phyloP scores from a whole-genome alignment of 2,888 invertebrate species.

The Watsonalla cultraria region DNA sequence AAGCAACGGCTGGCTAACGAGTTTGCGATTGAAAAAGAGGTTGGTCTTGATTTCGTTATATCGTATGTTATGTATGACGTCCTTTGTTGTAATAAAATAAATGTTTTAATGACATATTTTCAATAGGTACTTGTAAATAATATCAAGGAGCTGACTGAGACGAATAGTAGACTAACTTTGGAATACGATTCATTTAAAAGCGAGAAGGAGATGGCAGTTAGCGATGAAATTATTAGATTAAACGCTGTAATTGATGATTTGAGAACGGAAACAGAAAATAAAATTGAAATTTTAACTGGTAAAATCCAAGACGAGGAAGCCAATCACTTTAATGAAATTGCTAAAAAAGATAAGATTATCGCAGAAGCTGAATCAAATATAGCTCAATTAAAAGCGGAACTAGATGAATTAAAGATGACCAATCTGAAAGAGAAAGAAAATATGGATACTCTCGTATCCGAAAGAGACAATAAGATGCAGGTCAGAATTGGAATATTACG shows the following conservation, averaged over 20 bases:
- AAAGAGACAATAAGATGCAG: conserved; percentile 54
- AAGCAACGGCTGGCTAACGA: conserved; percentile 32
- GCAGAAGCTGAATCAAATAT: conserved; percentile 28
- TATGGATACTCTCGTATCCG: conserved; percentile 28
- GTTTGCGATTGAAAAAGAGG: conserved; percentile 48
- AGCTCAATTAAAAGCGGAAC: conserved; percentile 34
- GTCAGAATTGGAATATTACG: conserved; percentile 37
- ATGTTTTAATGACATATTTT: conserved; percentile 24
- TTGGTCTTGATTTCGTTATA: conserved; percentile 35
- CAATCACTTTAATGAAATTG: conserved; percentile 25
- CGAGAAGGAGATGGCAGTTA: conserved; percentile 37
- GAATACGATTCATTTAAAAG: conserved; percentile 28
- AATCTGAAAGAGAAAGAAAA: conserved; percentile 49
- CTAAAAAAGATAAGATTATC: conserved; percentile 36
- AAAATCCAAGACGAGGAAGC: conserved; percentile 32
- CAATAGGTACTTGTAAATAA: conserved; percentile 49
- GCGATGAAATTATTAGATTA: conserved; percentile 34
- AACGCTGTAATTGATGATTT: conserved; percentile 32
- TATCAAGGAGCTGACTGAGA: conserved; percentile 33
- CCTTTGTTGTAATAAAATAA: conserved; percentile 13
- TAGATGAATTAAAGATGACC: conserved; percentile 35
- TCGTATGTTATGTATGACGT: conserved; percentile 27
- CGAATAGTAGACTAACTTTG: conserved; percentile 21
- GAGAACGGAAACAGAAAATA: conserved; percentile 34
- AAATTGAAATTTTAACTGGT: conserved; percentile 39